phyloP scores from a whole-genome alignment of 2,888 invertebrate species.

The Rhogogaster chlorosoma region DNA sequence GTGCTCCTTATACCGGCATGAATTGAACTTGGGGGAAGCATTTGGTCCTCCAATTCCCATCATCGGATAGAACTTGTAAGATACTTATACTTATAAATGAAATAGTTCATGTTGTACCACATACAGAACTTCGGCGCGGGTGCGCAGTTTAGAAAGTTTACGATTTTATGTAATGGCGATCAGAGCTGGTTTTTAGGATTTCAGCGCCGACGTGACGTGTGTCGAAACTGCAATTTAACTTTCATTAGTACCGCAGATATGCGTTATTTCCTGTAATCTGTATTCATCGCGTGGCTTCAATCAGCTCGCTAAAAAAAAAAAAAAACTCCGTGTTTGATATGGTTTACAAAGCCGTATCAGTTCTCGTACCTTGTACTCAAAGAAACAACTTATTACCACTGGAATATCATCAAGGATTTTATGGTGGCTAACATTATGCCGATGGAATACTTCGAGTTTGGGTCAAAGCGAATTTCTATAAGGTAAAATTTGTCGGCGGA shows the following conservation, averaged over 20 bases:
- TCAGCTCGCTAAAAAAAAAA: neutral
- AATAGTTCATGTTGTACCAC: constrained; percentile 13
- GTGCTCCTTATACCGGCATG: neutral
- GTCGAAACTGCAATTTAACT: constrained; percentile 3
- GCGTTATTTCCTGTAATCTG: neutral
- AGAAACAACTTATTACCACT: neutral
- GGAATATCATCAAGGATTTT: neutral
- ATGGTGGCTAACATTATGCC: neutral
- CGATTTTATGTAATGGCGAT: neutral
- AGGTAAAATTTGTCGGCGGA: constrained; percentile 21
- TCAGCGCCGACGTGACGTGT: neutral
- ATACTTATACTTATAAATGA: neutral
- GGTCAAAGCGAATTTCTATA: constrained; percentile 16
- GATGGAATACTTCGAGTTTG: constrained; percentile 15
- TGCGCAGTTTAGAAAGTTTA: constrained; percentile 21
- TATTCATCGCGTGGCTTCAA: neutral
- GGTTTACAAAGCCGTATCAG: neutral
- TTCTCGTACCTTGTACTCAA: neutral
- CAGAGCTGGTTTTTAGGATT: neutral
- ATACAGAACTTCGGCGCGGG: constrained; percentile 5
- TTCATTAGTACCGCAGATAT: neutral
- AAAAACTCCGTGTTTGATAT: neutral
- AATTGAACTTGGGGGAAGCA: neutral
- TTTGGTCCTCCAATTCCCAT: neutral
- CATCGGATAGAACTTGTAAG: neutral